A percentile compares a stretch with the other conserved stretches of the same genome.
These are phyloP conservation scores for Heliconius himera DNA, from an alignment of 1,140 invertebrate species.

Conservation along the genomic window DNA sequence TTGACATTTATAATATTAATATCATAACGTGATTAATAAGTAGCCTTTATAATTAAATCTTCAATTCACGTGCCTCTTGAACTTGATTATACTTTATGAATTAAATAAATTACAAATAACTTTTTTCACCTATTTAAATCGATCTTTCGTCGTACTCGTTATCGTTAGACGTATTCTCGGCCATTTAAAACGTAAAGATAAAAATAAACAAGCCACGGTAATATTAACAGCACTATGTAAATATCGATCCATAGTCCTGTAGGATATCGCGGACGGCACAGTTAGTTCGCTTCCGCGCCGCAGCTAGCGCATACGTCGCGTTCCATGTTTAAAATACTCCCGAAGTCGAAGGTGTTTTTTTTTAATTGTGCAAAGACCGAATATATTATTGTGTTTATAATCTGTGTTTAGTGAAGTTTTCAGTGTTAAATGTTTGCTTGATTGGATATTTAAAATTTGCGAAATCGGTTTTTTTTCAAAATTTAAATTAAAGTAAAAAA, in stretches of 20 bases:
- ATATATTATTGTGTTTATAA: neutral
- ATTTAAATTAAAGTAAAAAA: neutral
- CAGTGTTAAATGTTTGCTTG: neutral
- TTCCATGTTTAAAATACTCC: constrained; percentile 48
- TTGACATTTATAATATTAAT: no score
- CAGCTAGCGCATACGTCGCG: constrained; percentile 68
- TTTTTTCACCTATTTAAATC: constrained; percentile 19
- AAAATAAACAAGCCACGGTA: constrained; percentile 64
- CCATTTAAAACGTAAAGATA: constrained; percentile 53
- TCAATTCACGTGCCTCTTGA: neutral
- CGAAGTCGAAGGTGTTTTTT: constrained; percentile 27
- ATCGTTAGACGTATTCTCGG: constrained; percentile 34
- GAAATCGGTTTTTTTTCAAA: neutral
- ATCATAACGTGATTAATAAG: neutral
- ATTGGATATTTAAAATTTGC: neutral
- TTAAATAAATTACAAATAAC: neutral
- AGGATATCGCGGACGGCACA: constrained; percentile 63
- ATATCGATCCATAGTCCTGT: constrained; percentile 79
- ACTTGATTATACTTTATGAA: neutral
- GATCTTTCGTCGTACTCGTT: constrained; percentile 30
- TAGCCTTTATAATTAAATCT: neutral
- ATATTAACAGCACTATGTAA: constrained; percentile 79
- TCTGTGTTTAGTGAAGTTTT: neutral
- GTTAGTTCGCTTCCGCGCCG: constrained; percentile 74
- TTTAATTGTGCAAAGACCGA: neutral